These are phyloP conservation scores for Merops nubicus DNA, from an alignment of 2,113 vertebrate species.

Conservation along the genomic window DNA sequence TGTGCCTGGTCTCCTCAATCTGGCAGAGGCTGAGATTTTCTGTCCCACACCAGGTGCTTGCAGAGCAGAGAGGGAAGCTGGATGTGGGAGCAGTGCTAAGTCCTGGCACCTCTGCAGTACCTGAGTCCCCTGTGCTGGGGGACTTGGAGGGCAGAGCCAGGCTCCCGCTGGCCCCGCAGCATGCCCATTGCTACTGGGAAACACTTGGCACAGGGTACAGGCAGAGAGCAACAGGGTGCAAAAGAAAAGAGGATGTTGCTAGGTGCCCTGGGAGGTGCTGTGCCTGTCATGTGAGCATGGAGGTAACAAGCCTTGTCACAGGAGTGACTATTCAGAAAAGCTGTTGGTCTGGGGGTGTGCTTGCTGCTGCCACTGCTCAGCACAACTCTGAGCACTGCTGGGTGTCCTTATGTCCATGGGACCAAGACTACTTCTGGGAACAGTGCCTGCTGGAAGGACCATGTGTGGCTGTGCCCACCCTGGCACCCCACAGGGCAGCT, in stretches of 20 bases:
- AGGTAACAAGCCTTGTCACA: not conserved
- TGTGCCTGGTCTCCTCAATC: no score
- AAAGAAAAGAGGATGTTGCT: not conserved
- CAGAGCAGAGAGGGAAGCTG: rapidly evolving
- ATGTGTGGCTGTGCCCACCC: rapidly evolving
- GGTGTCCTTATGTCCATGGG: rapidly evolving
- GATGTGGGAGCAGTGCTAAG: not conserved
- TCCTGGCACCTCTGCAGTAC: not conserved
- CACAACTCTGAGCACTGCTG: not conserved
- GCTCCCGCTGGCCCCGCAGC: not conserved
- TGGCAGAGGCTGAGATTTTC: not conserved
- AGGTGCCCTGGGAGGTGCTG: not conserved
- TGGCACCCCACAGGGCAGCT: not conserved
- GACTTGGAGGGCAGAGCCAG: not conserved
- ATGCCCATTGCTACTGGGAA: rapidly evolving
- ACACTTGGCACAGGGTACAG: rapidly evolving
- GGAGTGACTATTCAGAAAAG: not conserved
- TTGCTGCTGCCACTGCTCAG: not conserved
- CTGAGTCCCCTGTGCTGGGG: not conserved
- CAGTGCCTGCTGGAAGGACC: not conserved
- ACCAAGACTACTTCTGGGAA: not conserved
- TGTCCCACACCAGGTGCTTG: rapidly evolving
- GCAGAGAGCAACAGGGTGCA: not conserved
- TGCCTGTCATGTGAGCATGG: rapidly evolving
- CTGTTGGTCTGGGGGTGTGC: rapidly evolving